Percentiles rank a stretch among this genome's conserved stretches.
These are phyloP conservation scores for Cavia porcellus DNA, from an alignment of 2,113 vertebrate species.

Conservation along the genomic window DNA sequence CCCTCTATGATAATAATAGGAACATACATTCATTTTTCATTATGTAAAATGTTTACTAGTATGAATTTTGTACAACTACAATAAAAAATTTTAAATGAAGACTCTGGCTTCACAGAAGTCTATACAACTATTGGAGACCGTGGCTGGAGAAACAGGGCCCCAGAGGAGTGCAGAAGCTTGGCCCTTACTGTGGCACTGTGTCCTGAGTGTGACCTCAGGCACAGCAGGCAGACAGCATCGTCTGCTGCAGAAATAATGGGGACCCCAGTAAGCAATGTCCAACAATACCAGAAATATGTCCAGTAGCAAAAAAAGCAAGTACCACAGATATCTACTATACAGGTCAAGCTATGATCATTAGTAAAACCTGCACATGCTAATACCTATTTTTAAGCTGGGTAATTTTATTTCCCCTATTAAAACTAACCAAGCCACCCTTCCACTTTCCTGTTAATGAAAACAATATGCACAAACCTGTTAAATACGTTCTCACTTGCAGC, in stretches of 20 bases:
- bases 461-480: slow-evolving; percentile 90
- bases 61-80: background rate
- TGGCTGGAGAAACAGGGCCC: background rate
- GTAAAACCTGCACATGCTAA: background rate
- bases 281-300: background rate
- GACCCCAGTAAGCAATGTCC: background rate
- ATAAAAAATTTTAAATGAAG: slow-evolving; percentile 12
- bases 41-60: slow-evolving; percentile 34
- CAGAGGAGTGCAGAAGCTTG: background rate
- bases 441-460: background rate
- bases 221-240: background rate
- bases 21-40: slow-evolving; percentile 29
- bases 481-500: slow-evolving; percentile 95
- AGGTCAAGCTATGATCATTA: background rate
- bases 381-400: background rate
- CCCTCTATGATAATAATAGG: background rate
- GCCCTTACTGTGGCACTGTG: too few species aligned
- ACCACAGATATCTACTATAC: background rate
- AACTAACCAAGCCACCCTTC: background rate
- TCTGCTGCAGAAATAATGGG: background rate
- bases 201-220: background rate
- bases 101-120: slow-evolving; percentile 15
- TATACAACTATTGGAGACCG: background rate
- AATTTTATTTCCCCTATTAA: background rate
- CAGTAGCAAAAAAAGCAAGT: background rate